Percentiles rank a stretch among this genome's conserved stretches.
phyloP scores from a whole-genome alignment of 2,888 invertebrate species.

The Acholoe squamosa region DNA sequence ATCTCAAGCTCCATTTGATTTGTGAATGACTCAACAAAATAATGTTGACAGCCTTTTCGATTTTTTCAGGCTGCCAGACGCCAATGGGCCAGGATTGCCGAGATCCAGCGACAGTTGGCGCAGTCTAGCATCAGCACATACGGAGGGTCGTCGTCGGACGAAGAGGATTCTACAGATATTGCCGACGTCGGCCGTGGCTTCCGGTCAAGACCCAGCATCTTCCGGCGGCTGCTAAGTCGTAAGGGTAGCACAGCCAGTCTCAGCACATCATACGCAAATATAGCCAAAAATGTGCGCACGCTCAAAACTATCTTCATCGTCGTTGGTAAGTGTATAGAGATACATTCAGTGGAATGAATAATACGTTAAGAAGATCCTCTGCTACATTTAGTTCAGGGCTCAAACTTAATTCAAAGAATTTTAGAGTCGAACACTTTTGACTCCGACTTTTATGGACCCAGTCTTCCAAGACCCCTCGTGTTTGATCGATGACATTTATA shows the following conservation, averaged over 20 bases:
- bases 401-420: no score
- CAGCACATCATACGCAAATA: not conserved
- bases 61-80: constrained; percentile 68
- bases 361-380: no score
- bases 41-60: not conserved
- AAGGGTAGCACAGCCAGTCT: constrained; percentile 48
- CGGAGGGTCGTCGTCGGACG: constrained; percentile 51
- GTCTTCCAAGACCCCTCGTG: no score
- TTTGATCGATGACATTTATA: no score
- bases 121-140: not conserved
- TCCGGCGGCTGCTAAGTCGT: constrained; percentile 52
- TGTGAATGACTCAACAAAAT: not conserved
- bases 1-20: no score
- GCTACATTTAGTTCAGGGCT: no score
- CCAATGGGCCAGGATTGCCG: constrained; percentile 71
- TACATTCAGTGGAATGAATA: no score
- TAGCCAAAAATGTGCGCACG: constrained; percentile 69
- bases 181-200: constrained; percentile 33
- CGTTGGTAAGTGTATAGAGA: constrained; percentile 70
- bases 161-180: constrained; percentile 13
- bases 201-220: constrained; percentile 61
- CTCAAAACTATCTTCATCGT: constrained; percentile 72
- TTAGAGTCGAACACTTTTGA: no score
- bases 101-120: constrained; percentile 68
- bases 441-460: no score